Base-by-base conservation (phyloP, 2,113 vertebrate species). In the Toxostoma redivivum region DNA sequence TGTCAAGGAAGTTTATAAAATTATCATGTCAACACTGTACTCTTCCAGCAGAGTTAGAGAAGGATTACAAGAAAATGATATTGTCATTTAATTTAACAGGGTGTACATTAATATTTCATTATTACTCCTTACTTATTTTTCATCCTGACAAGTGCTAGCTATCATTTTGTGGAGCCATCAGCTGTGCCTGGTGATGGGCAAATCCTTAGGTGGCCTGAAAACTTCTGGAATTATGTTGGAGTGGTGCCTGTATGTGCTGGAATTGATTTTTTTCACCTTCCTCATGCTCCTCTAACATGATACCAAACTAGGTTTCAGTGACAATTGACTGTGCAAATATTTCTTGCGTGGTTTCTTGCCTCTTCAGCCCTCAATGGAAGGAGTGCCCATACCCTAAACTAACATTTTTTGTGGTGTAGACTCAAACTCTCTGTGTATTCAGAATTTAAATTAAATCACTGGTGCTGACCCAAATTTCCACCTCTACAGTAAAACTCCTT, bases 1-100 rank as follows among this genome's bases (percentile, higher is more conserved):
- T 97, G 93, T 97, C 96, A 97, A 93, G 85, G 91, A 98, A 97
- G 94, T 97, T 97, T 96, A 96, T 96, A 95, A 97, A 97, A 98
- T 98, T 95, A 97, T 84, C 87, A 1, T 94, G 96, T 97, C 97
- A 97, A 94, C 84, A 81, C 89, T 93, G 64, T 94, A 80, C 86
- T 93, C 94, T 97, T 97, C 94, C 92, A 97, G 90, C 82, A 94
- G 65, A 94, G 80, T 90, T 95, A 95, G 87, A 93, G 93, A 95
- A 92, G 96, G 91, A 95, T 96, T 96, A 96, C 94, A 96, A 91
- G 94, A 94, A 97, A 98, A 96, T 58, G 10, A 94, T 97, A 96
- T 95, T 97, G 97, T 95, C 96, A 54, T 97, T 96, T 97, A 97
- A 96, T 95, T 97, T 97, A 96, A 95, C 94, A 81, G 87, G 90